Base-by-base conservation (phyloP, 2,888 invertebrate genomes). In the Perithous albicinctus region DNA sequence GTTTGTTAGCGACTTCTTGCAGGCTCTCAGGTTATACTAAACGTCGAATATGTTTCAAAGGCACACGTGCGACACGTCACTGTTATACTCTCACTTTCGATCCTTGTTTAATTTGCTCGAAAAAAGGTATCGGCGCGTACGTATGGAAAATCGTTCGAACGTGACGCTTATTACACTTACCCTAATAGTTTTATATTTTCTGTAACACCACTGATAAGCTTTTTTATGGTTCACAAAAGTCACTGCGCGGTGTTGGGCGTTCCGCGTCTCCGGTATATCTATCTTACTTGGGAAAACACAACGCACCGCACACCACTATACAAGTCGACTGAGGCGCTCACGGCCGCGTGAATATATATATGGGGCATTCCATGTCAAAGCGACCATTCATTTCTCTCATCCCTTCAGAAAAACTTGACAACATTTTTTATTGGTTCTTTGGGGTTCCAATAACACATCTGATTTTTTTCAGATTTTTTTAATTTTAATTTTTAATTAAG, bases 181-280 rank as follows among this genome's bases (percentile, higher is more conserved):
- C 72, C 29, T n/a, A n/a, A n/a, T 3, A 0, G 26, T 2, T 32
- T 64, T 51, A 12, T 15, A 7, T 54, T 32, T 56, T 26, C 6
- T 20, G 41, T 5, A 29, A 18, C 20, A 51, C 46, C 23, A 46
- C 41, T 38, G 48, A 26, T 23, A 46, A 26, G 38, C n/a, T n/a
- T n/a, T n/a, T 10, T 12, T 18, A 77, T 78, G 12, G 38, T 67
- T 61, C 10, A 7, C 43, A 54, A n/a, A n/a, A 63, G 15, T 23
- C 54, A 63, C 67, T 77, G 29, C 69, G 73, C 74, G 64, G 29
- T 61, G 72, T 48, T 80, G 80, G 80, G 59, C 73, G 80, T 67
- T 61, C 43, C 51, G 61, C 63, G 69, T 74, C 73, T 74, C 69
- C 77, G 46, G 54, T 73, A 51, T 72, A 61, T 75, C 76, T 54